Evolutionary conservation across 2,888 invertebrate species (phyloP), one percentile per base, ranked within the genome.

Genomic region (Boloria selene): DNA sequence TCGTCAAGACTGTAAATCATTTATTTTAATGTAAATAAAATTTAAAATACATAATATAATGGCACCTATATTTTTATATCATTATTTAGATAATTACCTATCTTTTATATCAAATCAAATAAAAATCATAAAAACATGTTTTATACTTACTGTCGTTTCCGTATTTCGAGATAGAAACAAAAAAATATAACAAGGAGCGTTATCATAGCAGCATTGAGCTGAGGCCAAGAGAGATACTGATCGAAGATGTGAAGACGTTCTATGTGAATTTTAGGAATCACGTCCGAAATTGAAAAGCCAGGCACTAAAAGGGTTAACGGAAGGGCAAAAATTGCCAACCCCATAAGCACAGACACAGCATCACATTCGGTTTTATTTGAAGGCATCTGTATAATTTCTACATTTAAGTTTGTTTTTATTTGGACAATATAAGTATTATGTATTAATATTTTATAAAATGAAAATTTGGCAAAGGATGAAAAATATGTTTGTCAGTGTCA

Each of bases 251-350:
- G 90, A 65, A 80, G 82, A 7, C 91, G 79, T 2, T 77, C 77
- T 18, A 91, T 79, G 1, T 74, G 80, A 47, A 88, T 69, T 76
- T 91, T 91, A 0, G 91, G 90, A 18, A 91, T 73, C 60, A 88
- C 73, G 66, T 85, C 73, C 87, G 87, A 89, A 16, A 91, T 70
- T 0, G 85, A 85, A 72, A 91, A 90, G 14, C 77, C 79, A 1
- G 90, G 90, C 13, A 88, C 70, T 14, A 92, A 77, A 26, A 90
- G 73, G 0, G 88, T 87, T 31, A 92, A 65, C 0, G 91, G 91
- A 54, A 92, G 72, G 1, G 79, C 78, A 65, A 92, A 92, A 17
- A 84, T 90, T 45, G 85, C 69, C 4, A 86, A 7, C 13, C 79
- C 71, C 16, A 75, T 67, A 42, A 74, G 26, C 22, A 75, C 49